Evolutionary conservation across 2,888 invertebrate species (phyloP), one percentile per base, ranked within the genome.

Genomic region (Harmothoe impar): DNA sequence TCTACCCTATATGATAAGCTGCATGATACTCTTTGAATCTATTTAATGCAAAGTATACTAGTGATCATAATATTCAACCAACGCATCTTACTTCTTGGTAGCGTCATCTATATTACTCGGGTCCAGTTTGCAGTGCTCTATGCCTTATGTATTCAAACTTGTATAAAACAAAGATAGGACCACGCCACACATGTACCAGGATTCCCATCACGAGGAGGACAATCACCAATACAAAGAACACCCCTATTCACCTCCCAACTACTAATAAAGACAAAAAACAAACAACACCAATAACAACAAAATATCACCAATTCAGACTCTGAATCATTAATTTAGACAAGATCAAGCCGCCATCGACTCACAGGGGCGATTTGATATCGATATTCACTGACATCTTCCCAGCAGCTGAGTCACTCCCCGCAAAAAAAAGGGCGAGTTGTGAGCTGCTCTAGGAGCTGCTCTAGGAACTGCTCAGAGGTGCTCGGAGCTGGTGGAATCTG

Each of bases 291-390:
- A 29, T 25, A 77, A 77, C 77, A 77, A 77, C 29, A 25, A 77
- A 77, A 31, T 25, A 77, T 25, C 29, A 77, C 31, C 29, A 29
- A 77, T 15, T 31, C 15, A 15, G 31, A 31, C 31, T 77, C 35
- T 81, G 81, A 81, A 81, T 81, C 81, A 81, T 81, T 81, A 81
- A 23, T 43, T 43, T 43, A 81, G 43, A 17, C 23, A 25, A 43
- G 81, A 81, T 81, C 81, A 81, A 81, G 25, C 81, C 81, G 20
- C 81, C 43, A 12, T 43, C 35, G 15, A 43, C 43, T 43, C 10
- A 15, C 81, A 81, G 81, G 43, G 12, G 12, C 81, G 43, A 81
- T 81, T 81, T 81, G 81, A 81, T 81, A 81, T 81, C 81, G 81
- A 81, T 81, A 81, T 43, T 81, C 81, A 43, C 35, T 43, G 81